Evolutionary conservation across 2,797 vertebrate species (phyloP).

Genomic region (Alosa sapidissima): DNA sequence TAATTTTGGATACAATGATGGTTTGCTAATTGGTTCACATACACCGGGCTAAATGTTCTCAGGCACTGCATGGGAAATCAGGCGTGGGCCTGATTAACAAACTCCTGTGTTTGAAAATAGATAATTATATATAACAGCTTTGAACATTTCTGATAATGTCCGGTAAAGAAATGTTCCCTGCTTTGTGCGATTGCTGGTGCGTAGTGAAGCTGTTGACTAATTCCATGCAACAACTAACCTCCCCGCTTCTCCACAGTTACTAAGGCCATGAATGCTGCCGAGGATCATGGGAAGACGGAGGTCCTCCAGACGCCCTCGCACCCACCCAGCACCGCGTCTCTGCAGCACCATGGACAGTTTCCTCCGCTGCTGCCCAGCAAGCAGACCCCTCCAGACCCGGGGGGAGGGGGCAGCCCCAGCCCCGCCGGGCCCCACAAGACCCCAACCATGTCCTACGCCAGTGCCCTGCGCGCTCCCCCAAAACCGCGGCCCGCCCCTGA

Average conservation of each 20-base stretch:
- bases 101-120: too few relatives aligned
- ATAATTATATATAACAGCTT: too few relatives aligned
- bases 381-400: conserved; percentile 84
- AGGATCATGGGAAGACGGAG: conserved; percentile 88
- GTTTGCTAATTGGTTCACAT: not conserved
- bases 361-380: conserved; percentile 94
- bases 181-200: not conserved
- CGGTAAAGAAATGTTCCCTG: too few relatives aligned
- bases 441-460: conserved; percentile 97
- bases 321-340: conserved; percentile 80
- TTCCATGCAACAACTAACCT: not conserved
- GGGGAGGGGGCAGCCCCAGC: conserved; percentile 66
- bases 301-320: conserved; percentile 60
- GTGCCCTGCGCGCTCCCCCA: conserved; percentile 92
- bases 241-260: conserved; percentile 54
- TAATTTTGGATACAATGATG: not conserved
- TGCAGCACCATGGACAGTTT: conserved; percentile 97
- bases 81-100: too few relatives aligned
- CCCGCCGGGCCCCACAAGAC: conserved; percentile 77
- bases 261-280: conserved; percentile 82
- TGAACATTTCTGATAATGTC: too few relatives aligned
- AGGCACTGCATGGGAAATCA: too few relatives aligned
- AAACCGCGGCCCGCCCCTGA: conserved; percentile 94
- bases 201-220: not conserved
- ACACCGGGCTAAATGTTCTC: not conserved